Percentiles rank a stretch among this genome's conserved stretches.
Evolutionary conservation across 2,113 vertebrate genomes (phyloP).

Genomic region (Dipodomys merriami): DNA sequence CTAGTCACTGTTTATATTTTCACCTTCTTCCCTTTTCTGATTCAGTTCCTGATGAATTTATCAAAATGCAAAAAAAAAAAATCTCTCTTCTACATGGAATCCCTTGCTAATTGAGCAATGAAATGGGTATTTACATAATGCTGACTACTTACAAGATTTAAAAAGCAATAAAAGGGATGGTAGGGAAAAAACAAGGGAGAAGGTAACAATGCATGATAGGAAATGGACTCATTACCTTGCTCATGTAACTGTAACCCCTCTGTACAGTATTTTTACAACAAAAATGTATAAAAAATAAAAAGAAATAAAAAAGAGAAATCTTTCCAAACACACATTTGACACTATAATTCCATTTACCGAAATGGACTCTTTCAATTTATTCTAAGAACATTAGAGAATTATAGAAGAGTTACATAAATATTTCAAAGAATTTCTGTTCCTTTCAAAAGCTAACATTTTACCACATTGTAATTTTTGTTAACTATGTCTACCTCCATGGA

Average conservation of each 20-base stretch:
- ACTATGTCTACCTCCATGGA: background rate
- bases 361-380: background rate
- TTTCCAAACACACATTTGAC: slow-evolving; percentile 40
- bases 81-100: slow-evolving; percentile 20
- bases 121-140: slow-evolving; percentile 43
- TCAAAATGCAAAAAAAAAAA: background rate
- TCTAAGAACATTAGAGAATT: background rate
- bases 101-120: slow-evolving; percentile 61
- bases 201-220: too few species aligned
- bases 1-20: background rate
- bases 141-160: background rate
- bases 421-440: slow-evolving; percentile 1
- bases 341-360: slow-evolving; percentile 22
- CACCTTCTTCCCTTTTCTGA: background rate
- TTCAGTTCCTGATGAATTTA: slow-evolving; percentile 44
- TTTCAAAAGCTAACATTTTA: slow-evolving; percentile 40
- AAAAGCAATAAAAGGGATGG: background rate
- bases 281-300: too few species aligned
- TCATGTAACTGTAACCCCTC: too few species aligned
- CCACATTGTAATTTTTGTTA: background rate
- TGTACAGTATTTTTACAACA: too few species aligned
- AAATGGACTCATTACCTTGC: too few species aligned
- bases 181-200: too few species aligned
- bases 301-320: background rate
- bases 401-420: slow-evolving; percentile 12